Percentiles rank a stretch among this genome's conserved stretches.
phyloP scores from a whole-genome alignment of 2,888 invertebrate genomes.

The Carterocephalus palaemon region DNA sequence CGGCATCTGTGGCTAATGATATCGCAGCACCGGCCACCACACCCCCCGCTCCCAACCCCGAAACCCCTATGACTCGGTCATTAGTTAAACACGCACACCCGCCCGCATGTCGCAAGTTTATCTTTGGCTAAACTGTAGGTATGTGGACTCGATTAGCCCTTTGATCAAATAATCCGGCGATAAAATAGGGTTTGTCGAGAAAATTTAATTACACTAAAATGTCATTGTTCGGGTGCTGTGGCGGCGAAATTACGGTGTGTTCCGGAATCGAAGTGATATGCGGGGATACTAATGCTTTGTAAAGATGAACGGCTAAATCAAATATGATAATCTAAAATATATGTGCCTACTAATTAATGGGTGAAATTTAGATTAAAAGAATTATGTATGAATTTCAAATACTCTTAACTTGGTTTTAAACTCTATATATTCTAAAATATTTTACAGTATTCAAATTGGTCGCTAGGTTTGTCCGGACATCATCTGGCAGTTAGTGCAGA shows the following conservation, averaged over 20 bases:
- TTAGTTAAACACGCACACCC: constrained; percentile 78
- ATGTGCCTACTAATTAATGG: no score
- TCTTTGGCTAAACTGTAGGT: constrained; percentile 75
- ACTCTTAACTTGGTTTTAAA: no score
- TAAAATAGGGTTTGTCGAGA: constrained; percentile 69
- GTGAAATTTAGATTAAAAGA: no score
- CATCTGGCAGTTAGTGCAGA: constrained; percentile 16
- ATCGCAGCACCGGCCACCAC: constrained; percentile 59
- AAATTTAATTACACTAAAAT: constrained; percentile 74
- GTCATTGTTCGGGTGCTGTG: constrained; percentile 59
- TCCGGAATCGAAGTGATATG: background rate
- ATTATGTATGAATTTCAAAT: no score
- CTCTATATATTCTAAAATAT: no score
- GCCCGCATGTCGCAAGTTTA: constrained; percentile 79
- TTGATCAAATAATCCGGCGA: constrained; percentile 77
- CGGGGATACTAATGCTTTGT: background rate
- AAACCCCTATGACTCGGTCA: constrained; percentile 72
- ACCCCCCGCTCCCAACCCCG: constrained; percentile 30
- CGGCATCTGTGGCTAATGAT: constrained; percentile 79
- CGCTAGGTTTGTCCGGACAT: no score
- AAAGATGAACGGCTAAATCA: no score
- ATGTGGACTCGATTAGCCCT: constrained; percentile 78
- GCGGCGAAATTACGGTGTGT: constrained; percentile 41
- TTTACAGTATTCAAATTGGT: no score
- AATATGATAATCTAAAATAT: no score